Conservation (phyloP, 2,797 vertebrate genomes). For the Oreochromis grahami region DNA sequence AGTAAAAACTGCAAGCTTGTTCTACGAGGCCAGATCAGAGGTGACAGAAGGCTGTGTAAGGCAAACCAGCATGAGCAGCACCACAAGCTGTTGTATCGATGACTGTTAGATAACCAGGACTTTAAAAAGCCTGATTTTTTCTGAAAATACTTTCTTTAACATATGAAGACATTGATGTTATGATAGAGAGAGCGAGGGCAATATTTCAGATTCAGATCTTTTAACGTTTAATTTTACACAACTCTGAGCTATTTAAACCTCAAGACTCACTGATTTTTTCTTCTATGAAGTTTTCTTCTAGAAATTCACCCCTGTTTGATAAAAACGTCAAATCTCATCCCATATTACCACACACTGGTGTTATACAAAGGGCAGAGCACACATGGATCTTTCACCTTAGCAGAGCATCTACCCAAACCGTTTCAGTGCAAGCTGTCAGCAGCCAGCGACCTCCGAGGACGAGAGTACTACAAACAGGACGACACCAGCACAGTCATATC, state of each 20-base stretch:
- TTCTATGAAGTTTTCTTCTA: neutral
- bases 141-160: neutral
- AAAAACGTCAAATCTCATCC: neutral
- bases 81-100: conserved; percentile 52
- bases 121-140: conserved; percentile 5
- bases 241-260: neutral
- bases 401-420: neutral
- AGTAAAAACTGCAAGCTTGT: neutral
- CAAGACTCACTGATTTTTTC: neutral
- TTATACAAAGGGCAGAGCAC: neutral
- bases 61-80: conserved; percentile 51
- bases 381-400: neutral
- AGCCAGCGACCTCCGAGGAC: conserved; percentile 22
- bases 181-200: neutral
- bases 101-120: conserved; percentile 31
- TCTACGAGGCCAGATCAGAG: conserved; percentile 41
- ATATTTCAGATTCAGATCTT: neutral
- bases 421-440: conserved; percentile 18
- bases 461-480: neutral
- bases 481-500: conserved; percentile 39
- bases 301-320: neutral
- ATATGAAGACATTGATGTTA: neutral
- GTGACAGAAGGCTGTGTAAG: conserved; percentile 67
- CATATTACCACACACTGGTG: neutral
- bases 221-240: neutral